Conservation (phyloP, 2,797 vertebrate genomes). For the Sitta carolinensis region DNA sequence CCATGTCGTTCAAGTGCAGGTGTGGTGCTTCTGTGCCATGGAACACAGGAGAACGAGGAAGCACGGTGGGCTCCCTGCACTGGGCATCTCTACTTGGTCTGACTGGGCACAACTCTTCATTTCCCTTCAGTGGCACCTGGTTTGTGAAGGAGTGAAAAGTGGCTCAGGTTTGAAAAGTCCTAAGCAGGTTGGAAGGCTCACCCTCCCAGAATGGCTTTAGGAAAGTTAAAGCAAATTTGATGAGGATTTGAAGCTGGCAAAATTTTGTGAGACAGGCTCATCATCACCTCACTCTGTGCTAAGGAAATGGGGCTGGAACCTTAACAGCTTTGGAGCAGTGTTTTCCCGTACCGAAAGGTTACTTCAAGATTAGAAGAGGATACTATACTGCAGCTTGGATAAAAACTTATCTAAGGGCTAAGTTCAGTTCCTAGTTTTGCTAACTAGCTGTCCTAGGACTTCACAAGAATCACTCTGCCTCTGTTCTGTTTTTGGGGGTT, state of each 20-base stretch:
- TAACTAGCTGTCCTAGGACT: not conserved
- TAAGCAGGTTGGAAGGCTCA: not conserved
- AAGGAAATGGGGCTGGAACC: not conserved
- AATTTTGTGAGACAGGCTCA: not conserved
- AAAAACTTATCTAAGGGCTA: not conserved
- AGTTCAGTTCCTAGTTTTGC: not conserved
- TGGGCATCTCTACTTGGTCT: not conserved
- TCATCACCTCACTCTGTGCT: not conserved
- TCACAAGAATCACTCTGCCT: not conserved
- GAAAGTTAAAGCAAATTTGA: not conserved
- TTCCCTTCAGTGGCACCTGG: not conserved
- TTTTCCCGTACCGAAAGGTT: not conserved
- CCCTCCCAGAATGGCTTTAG: not conserved
- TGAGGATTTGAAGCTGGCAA: not conserved
- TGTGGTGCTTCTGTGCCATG: not conserved
- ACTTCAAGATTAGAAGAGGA: not conserved
- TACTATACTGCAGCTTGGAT: not conserved
- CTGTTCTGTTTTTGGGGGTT: not conserved
- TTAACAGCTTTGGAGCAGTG: not conserved
- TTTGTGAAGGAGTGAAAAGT: not conserved
- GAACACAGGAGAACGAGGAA: not conserved
- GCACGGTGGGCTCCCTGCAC: not conserved
- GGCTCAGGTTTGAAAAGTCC: not conserved
- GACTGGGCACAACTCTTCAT: not conserved
- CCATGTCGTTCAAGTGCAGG: not conserved